Conservation (phyloP, 2,888 invertebrate genomes). For the Drosophila fulvimacula region DNA sequence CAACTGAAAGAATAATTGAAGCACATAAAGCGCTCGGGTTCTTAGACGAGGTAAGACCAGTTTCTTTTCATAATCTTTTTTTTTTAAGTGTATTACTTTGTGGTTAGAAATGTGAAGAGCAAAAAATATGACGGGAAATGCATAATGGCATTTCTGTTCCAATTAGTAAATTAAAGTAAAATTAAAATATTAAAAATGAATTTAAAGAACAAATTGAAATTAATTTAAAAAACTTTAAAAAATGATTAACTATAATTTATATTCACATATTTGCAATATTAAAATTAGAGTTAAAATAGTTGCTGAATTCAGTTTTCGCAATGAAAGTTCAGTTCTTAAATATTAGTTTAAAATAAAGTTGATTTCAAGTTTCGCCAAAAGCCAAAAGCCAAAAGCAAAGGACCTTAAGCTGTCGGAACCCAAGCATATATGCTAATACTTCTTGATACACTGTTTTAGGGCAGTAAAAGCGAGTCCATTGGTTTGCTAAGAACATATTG, state of each 20-base stretch:
- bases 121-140: too few relatives aligned
- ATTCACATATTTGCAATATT: not conserved
- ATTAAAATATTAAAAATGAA: not conserved
- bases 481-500: not conserved
- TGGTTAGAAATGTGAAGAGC: not conserved
- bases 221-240: not conserved
- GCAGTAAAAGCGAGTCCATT: not conserved
- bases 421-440: not conserved
- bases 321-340: not conserved
- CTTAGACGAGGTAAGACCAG: constrained; percentile 2
- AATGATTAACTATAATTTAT: not conserved
- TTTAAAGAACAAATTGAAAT: not conserved
- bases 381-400: too few relatives aligned
- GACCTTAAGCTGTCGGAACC: not conserved
- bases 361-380: not conserved
- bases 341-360: not conserved
- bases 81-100: constrained; percentile 3
- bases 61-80: not conserved
- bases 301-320: not conserved
- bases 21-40: constrained; percentile 2
- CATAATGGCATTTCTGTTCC: not conserved
- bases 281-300: not conserved
- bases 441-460: not conserved
- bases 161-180: not conserved
- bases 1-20: constrained; percentile 9